These are phyloP conservation scores for Vidua macroura DNA, from an alignment of 2,113 vertebrate genomes.

Conservation along the genomic window DNA sequence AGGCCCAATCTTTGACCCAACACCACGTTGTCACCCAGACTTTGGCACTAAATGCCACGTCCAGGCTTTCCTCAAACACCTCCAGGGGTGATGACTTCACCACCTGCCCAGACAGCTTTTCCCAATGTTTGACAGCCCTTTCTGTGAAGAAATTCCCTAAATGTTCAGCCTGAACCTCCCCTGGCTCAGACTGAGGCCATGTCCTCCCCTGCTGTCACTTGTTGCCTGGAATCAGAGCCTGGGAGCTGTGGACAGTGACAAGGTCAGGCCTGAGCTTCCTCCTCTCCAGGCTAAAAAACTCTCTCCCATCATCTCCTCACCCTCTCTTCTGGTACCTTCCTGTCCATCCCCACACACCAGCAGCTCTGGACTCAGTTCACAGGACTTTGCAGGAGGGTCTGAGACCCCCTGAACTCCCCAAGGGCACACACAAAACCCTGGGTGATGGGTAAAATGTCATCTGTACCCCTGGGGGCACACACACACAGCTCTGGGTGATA, in stretches of 20 bases:
- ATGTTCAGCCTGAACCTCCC: background rate
- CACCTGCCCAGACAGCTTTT: background rate
- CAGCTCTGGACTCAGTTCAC: background rate
- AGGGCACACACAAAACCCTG: background rate
- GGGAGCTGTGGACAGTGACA: background rate
- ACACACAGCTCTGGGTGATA: background rate
- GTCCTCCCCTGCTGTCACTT: background rate
- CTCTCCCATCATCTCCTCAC: background rate
- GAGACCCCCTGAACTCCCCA: background rate
- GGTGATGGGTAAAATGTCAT: rapidly evolving
- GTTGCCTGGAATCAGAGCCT: background rate
- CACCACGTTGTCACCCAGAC: background rate
- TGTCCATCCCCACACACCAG: background rate
- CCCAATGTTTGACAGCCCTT: background rate
- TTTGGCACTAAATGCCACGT: rapidly evolving
- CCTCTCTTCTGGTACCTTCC: background rate
- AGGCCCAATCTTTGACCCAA: no score
- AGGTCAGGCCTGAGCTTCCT: background rate
- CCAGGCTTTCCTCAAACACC: background rate
- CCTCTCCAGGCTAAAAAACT: background rate
- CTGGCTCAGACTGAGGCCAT: background rate
- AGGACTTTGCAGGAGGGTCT: rapidly evolving
- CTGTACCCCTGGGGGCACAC: background rate
- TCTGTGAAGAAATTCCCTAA: background rate
- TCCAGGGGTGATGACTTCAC: background rate